Percentiles rank a stretch among this genome's conserved stretches.
Conservation (phyloP, 2,113 vertebrate genomes). For the Hoplias malabaricus region DNA sequence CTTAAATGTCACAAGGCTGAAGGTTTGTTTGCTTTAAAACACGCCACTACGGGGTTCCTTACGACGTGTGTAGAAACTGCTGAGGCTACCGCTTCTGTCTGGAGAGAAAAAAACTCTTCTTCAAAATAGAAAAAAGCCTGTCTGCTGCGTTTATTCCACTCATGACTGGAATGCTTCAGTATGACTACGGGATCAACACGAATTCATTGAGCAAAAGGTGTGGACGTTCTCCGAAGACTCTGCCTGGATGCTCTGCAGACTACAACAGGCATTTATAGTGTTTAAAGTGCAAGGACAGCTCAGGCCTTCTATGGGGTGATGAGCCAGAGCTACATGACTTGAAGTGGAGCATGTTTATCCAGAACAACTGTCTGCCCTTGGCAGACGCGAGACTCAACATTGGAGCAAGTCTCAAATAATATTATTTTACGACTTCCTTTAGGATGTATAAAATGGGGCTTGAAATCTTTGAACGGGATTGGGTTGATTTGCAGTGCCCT, state of each 20-base stretch:
- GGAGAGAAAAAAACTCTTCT: not conserved
- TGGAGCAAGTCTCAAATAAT: not conserved
- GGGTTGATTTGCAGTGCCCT: no score
- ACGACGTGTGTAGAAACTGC: not conserved
- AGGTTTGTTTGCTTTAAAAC: constrained; percentile 36
- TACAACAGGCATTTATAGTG: constrained; percentile 54
- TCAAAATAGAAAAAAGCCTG: not conserved
- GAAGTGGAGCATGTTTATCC: constrained; percentile 12
- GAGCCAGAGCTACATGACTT: constrained; percentile 23
- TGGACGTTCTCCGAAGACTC: constrained; percentile 12
- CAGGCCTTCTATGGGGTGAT: constrained; percentile 63
- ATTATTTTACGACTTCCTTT: constrained; percentile 1
- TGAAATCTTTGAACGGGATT: not conserved
- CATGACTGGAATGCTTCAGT: not conserved
- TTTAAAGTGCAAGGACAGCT: constrained; percentile 64
- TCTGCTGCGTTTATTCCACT: not conserved
- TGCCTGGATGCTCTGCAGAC: constrained; percentile 30
- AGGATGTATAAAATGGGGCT: not conserved
- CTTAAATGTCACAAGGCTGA: constrained; percentile 50
- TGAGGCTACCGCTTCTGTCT: not conserved
- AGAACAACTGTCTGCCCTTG: not conserved
- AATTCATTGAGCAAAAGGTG: constrained; percentile 24
- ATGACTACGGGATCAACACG: constrained; percentile 27
- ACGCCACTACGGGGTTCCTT: constrained; percentile 9
- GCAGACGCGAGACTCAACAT: not conserved